A percentile compares a stretch with the other conserved stretches of the same genome.
phyloP scores from a whole-genome alignment of 2,888 invertebrate genomes.

The Blastobasis lacticolella region DNA sequence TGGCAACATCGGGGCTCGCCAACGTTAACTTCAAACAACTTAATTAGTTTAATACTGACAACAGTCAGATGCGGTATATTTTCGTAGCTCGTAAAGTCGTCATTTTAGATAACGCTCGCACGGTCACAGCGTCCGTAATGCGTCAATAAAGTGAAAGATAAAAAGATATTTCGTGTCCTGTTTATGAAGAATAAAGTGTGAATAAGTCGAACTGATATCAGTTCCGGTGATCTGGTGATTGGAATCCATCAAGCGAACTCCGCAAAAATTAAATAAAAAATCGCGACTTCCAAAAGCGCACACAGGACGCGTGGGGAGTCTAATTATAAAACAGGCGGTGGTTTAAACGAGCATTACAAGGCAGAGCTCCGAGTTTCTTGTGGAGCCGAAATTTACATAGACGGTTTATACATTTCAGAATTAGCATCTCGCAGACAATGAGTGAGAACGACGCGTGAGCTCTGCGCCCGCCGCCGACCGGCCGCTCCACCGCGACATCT shows the following conservation, averaged over 20 bases:
- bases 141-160: conserved; percentile 22
- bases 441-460: no score
- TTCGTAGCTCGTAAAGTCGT: neutral
- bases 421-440: conserved; percentile 25
- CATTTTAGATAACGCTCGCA: neutral
- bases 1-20: neutral
- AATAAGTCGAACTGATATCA: conserved; percentile 17
- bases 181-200: conserved; percentile 21
- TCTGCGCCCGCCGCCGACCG: conserved; percentile 7
- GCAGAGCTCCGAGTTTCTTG: conserved; percentile 7
- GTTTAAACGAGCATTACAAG: conserved; percentile 2
- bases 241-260: neutral
- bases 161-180: conserved; percentile 16
- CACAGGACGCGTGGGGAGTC: neutral
- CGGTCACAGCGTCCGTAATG: conserved; percentile 13
- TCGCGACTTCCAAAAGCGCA: no score
- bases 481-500: conserved; percentile 4
- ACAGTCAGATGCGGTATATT: no score
- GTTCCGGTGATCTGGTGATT: conserved; percentile 16
- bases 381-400: conserved; percentile 19
- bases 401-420: conserved; percentile 23
- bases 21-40: neutral
- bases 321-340: conserved; percentile 3
- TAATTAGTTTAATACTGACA: neutral
- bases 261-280: no score